Conservation (phyloP, 2,888 invertebrate genomes). For the Cacoxenus indagator region DNA sequence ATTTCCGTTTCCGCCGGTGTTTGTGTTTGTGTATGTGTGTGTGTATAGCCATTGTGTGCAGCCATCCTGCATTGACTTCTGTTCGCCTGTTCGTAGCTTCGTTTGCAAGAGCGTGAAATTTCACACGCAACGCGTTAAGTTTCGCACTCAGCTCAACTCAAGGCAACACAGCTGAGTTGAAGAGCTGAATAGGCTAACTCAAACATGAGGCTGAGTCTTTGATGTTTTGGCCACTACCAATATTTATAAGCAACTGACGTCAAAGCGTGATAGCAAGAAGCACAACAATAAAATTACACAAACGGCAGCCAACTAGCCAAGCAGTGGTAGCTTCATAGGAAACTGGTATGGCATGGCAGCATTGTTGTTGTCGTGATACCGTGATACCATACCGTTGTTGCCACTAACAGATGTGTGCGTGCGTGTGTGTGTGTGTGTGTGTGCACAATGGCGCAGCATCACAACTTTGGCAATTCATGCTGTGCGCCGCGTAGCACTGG, state of each 20-base stretch:
- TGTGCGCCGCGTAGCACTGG: conserved; percentile 5
- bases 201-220: too few relatives aligned
- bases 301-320: too few relatives aligned
- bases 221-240: too few relatives aligned
- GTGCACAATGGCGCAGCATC: not conserved
- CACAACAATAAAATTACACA: too few relatives aligned
- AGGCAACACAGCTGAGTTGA: not conserved
- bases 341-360: not conserved
- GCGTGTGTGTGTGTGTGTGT: not conserved
- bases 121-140: conserved; percentile 14
- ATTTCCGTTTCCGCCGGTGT: conserved; percentile 19
- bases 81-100: conserved; percentile 37
- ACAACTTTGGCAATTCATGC: not conserved
- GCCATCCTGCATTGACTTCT: conserved; percentile 10
- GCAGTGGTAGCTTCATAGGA: too few relatives aligned
- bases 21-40: not conserved
- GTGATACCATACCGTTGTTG: not conserved
- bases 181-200: conserved; percentile 28
- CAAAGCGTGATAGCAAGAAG: too few relatives aligned
- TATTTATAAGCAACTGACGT: too few relatives aligned
- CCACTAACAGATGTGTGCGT: not conserved
- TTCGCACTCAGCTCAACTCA: not conserved
- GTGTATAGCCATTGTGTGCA: not conserved
- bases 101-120: conserved; percentile 38
- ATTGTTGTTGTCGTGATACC: not conserved